phyloP scores from a whole-genome alignment of 2,113 vertebrate species.

The Macquaria ambigua region DNA sequence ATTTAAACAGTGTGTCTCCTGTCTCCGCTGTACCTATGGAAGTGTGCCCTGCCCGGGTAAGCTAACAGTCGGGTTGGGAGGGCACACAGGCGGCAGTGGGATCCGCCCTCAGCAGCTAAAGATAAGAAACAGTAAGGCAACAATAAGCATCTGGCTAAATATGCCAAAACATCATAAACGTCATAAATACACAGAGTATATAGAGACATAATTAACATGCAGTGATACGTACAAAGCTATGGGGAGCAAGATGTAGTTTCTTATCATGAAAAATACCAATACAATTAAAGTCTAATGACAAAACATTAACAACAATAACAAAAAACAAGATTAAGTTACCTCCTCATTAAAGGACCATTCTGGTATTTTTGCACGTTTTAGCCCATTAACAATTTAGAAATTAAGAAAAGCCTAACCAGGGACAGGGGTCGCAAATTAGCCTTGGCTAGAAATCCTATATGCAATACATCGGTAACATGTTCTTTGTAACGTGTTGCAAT shows the following conservation, averaged over 20 bases:
- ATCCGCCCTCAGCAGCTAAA: constrained; percentile 15
- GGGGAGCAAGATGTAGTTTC: background rate
- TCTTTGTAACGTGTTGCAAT: too few species aligned
- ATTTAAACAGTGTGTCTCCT: background rate
- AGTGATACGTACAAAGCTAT: background rate
- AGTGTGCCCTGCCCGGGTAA: background rate
- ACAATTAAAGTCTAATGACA: background rate
- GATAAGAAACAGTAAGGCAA: background rate
- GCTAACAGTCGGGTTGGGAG: constrained; percentile 1
- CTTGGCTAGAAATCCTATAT: too few species aligned
- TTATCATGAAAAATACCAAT: background rate
- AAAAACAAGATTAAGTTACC: background rate
- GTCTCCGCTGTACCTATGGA: too few species aligned
- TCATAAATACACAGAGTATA: too few species aligned
- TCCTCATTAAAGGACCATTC: background rate
- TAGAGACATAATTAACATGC: background rate
- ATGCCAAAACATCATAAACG: too few species aligned
- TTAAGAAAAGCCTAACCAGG: too few species aligned
- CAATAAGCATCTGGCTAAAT: too few species aligned
- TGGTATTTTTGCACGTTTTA: background rate
- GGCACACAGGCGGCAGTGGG: background rate
- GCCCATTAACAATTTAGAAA: background rate
- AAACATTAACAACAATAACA: too few species aligned
- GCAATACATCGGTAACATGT: too few species aligned
- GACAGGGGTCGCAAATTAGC: too few species aligned